These are phyloP conservation scores for Apotomis turbidana DNA, from an alignment of 2,888 invertebrate species.

Conservation along the genomic window DNA sequence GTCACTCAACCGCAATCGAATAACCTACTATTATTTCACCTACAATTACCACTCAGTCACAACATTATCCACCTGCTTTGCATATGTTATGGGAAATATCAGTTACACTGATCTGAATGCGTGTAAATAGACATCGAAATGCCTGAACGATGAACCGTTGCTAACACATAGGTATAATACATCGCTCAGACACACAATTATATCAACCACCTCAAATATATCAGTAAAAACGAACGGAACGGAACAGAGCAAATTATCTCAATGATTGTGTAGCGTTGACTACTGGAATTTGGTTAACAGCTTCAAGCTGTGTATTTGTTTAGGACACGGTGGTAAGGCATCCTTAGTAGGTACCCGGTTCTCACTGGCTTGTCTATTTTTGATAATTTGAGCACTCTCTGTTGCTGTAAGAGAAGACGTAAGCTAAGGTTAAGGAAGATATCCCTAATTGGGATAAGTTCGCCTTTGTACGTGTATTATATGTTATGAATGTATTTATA, in stretches of 20 bases:
- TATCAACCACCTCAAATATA: background rate
- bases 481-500: too few relatives aligned
- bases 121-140: slow-evolving; percentile 21
- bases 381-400: too few relatives aligned
- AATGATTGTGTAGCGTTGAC: background rate
- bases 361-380: too few relatives aligned
- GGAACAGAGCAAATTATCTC: background rate
- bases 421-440: too few relatives aligned
- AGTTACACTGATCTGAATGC: slow-evolving; percentile 6
- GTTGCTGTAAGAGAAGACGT: too few relatives aligned
- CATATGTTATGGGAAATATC: slow-evolving; percentile 18
- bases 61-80: slow-evolving; percentile 23
- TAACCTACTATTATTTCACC: background rate
- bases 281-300: background rate
- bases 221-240: background rate
- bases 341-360: too few relatives aligned
- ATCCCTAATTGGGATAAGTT: too few relatives aligned
- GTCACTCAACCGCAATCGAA: too few relatives aligned
- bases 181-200: background rate
- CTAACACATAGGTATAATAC: background rate
- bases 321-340: too few relatives aligned
- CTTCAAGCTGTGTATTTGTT: background rate
- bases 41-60: background rate
- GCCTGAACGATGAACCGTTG: background rate
- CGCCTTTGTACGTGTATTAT: too few relatives aligned